A percentile compares a stretch with the other conserved stretches of the same genome.
These are phyloP conservation scores for Busseola fusca DNA, from an alignment of 2,888 invertebrate species.

Conservation along the genomic window DNA sequence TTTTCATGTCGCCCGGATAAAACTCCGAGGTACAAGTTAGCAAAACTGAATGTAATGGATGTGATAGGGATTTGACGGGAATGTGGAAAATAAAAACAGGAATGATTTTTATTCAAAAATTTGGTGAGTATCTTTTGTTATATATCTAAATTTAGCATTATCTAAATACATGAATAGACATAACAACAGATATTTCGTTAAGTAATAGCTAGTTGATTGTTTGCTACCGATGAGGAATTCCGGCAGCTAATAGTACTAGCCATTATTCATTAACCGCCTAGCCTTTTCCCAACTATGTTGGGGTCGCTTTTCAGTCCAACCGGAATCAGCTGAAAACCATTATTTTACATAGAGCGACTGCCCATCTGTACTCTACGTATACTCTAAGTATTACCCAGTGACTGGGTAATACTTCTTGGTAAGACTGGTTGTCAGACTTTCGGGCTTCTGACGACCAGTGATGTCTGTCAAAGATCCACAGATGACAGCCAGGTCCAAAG, in stretches of 20 bases:
- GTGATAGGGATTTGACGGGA: slow-evolving; percentile 55
- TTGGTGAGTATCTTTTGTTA: background rate
- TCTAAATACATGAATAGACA: background rate
- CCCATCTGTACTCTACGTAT: no score
- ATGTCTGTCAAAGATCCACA: no score
- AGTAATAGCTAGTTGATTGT: slow-evolving; percentile 11
- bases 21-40: slow-evolving; percentile 57
- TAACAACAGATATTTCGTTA: slow-evolving; percentile 9
- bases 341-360: no score
- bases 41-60: slow-evolving; percentile 65
- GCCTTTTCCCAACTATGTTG: no score
- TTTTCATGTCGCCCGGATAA: slow-evolving; percentile 63
- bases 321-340: no score
- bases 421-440: no score
- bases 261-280: slow-evolving; percentile 17
- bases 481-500: no score
- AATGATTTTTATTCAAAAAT: slow-evolving; percentile 37
- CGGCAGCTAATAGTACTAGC: slow-evolving; percentile 45
- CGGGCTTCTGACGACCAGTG: no score
- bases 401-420: no score
- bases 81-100: slow-evolving; percentile 41
- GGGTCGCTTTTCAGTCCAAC: no score
- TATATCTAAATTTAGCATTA: background rate
- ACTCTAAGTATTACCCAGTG: no score
- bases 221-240: slow-evolving; percentile 40